Conservation (phyloP, 2,113 vertebrate genomes). For the Paracanthobrama guichenoti region DNA sequence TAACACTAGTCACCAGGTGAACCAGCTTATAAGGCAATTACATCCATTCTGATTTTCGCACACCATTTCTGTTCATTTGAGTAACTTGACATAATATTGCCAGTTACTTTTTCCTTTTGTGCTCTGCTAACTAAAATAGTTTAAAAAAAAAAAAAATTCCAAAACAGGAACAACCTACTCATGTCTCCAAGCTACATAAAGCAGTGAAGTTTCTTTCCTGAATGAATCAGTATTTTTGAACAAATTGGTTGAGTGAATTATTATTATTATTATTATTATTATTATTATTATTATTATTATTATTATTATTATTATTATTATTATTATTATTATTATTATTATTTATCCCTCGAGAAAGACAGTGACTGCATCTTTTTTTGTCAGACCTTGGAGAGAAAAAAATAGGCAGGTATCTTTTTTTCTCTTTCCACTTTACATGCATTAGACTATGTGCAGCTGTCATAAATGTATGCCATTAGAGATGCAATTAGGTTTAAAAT, state of each 20-base stretch:
- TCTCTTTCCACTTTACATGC: too few species aligned
- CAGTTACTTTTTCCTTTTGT: background rate
- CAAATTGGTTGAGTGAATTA: background rate
- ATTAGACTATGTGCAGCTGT: background rate
- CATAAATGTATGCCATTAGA: background rate
- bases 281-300: too few species aligned
- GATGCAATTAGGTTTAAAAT: background rate
- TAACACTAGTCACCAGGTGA: background rate
- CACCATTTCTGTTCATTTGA: background rate
- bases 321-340: too few species aligned
- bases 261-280: too few species aligned
- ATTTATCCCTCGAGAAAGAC: too few species aligned
- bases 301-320: too few species aligned
- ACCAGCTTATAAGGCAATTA: too few species aligned
- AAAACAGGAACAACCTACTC: background rate
- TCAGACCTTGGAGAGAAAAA: background rate
- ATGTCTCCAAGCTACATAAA: too few species aligned
- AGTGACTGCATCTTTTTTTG: background rate
- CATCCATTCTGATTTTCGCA: background rate
- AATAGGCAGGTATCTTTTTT: background rate
- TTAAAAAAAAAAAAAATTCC: background rate
- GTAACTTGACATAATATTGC: background rate
- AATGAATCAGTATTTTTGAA: background rate
- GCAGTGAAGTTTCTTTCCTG: background rate
- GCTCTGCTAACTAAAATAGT: background rate